Evolutionary conservation across 1,140 invertebrate species (phyloP).

Genomic region (Amyelois transitella): DNA sequence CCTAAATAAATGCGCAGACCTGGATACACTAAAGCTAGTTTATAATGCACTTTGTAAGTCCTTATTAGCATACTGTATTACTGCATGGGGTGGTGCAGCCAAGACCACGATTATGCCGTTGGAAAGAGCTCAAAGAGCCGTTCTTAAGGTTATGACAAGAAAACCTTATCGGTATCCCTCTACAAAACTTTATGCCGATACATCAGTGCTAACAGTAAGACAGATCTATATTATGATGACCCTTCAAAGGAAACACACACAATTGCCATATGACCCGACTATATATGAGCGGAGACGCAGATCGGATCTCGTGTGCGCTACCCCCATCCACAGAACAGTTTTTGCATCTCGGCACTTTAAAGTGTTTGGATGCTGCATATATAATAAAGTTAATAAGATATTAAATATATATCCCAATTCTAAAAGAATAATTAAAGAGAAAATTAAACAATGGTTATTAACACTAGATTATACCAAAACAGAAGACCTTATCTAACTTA

Average conservation of each 20-base stretch:
- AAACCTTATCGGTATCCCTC: not conserved
- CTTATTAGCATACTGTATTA: not conserved
- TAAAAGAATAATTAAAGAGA: no score
- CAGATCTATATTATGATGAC: not conserved
- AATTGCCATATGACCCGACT: not conserved
- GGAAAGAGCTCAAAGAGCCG: slow-evolving; percentile 4
- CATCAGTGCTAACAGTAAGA: not conserved
- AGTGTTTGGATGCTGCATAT: no score
- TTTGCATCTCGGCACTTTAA: no score
- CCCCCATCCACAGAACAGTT: no score
- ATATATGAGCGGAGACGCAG: no score
- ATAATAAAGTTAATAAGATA: no score
- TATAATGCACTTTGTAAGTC: slow-evolving; percentile 1
- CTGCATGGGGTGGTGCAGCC: not conserved
- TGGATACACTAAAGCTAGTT: not conserved
- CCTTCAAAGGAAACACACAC: not conserved
- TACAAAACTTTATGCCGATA: not conserved
- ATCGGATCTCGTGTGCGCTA: no score
- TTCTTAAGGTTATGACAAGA: not conserved
- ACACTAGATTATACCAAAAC: no score
- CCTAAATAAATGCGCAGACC: not conserved
- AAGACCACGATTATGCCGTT: not conserved
- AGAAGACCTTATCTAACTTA: no score
- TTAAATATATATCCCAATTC: no score
- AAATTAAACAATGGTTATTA: no score